phyloP scores from a whole-genome alignment of 2,113 vertebrate genomes.

The Tragelaphus strepsiceros region DNA sequence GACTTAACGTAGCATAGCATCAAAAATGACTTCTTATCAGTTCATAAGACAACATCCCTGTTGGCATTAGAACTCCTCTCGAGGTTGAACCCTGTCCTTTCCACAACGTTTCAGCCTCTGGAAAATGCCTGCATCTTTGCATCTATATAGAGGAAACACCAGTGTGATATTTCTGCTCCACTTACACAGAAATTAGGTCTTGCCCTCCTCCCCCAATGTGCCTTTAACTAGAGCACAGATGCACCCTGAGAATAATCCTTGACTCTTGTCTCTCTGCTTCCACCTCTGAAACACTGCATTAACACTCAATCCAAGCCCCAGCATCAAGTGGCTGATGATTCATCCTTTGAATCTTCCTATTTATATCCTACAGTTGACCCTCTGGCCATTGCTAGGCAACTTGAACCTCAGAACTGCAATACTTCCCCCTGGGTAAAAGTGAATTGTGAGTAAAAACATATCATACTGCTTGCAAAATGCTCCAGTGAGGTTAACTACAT shows the following conservation, averaged over 20 bases:
- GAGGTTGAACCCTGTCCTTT: neutral
- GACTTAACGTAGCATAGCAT: neutral
- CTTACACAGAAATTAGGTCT: slow-evolving; percentile 64
- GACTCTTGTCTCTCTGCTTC: neutral
- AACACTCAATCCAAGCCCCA: neutral
- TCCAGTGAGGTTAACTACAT: neutral
- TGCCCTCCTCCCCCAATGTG: neutral
- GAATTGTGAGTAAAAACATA: neutral
- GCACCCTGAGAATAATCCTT: neutral
- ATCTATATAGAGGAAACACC: slow-evolving; percentile 2
- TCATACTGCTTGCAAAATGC: neutral
- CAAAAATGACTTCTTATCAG: neutral
- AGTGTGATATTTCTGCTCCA: slow-evolving; percentile 62
- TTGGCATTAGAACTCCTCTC: neutral
- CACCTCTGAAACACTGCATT: neutral
- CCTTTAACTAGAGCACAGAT: slow-evolving; percentile 45
- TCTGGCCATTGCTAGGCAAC: neutral
- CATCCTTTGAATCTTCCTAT: neutral
- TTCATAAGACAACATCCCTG: neutral
- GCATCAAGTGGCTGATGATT: neutral
- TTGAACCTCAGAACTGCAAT: neutral
- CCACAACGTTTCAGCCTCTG: neutral
- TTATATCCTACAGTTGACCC: neutral
- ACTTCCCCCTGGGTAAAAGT: neutral
- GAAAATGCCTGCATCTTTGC: slow-evolving; percentile 28